phyloP scores from a whole-genome alignment of 2,888 invertebrate genomes.

The Scrobipalpa costella region DNA sequence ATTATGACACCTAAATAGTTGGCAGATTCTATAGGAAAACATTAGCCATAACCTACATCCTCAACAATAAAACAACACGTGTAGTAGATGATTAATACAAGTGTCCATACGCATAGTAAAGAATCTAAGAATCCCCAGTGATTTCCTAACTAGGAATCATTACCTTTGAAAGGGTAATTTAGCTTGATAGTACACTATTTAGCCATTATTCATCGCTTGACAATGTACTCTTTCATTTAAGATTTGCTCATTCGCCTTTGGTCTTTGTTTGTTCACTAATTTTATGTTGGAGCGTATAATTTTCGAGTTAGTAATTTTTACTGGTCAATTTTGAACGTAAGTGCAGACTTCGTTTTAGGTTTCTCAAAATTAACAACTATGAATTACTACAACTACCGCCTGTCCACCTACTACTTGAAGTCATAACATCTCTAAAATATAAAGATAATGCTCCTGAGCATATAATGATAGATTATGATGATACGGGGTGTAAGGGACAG shows the following conservation, averaged over 20 bases:
- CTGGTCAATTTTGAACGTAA: neutral
- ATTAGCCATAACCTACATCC: neutral
- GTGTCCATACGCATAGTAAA: conserved; percentile 1
- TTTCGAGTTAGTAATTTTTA: neutral
- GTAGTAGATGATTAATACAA: neutral
- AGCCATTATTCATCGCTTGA: conserved; percentile 33
- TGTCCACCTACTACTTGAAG: too few relatives aligned
- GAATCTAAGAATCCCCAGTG: neutral
- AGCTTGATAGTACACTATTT: conserved; percentile 32
- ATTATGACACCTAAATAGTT: too few relatives aligned
- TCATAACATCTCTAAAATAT: too few relatives aligned
- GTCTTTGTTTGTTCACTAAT: conserved; percentile 23
- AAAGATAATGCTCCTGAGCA: too few relatives aligned
- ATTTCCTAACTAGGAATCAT: conserved; percentile 31
- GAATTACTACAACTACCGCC: too few relatives aligned
- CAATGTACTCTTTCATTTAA: conserved; percentile 28
- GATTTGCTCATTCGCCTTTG: conserved; percentile 15
- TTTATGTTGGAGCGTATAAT: neutral
- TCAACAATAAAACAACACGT: conserved; percentile 14
- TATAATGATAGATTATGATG: too few relatives aligned
- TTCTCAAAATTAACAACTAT: neutral
- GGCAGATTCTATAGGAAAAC: neutral
- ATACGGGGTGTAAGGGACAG: too few relatives aligned
- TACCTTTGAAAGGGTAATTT: conserved; percentile 30
- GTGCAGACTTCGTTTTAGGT: neutral